phyloP scores from a whole-genome alignment of 2,888 invertebrate genomes.

The Trileptium ribeirensis region DNA sequence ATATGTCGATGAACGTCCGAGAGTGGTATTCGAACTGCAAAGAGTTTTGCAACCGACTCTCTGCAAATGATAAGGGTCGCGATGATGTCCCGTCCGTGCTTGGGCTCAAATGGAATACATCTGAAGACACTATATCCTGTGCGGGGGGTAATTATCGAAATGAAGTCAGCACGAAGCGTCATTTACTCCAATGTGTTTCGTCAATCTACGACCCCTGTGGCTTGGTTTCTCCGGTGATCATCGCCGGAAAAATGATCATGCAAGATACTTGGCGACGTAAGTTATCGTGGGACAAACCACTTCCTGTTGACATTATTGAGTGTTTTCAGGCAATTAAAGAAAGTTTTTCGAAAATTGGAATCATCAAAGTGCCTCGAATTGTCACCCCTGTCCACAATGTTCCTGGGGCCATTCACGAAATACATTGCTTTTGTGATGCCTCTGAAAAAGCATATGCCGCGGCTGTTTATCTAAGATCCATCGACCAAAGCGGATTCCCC shows the following conservation, averaged over 20 bases:
- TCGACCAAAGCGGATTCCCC: background rate
- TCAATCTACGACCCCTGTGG: background rate
- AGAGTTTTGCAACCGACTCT: background rate
- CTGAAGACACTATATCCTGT: background rate
- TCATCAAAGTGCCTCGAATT: background rate
- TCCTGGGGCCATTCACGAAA: background rate
- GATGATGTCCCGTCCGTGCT: background rate
- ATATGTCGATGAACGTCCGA: background rate
- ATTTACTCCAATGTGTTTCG: background rate
- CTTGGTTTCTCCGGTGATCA: background rate
- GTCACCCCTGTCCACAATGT: background rate
- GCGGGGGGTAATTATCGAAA: background rate
- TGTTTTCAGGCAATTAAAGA: background rate
- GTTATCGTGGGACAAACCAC: background rate
- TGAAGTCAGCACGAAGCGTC: background rate
- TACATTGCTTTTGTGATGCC: conserved; percentile 23
- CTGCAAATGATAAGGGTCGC: background rate
- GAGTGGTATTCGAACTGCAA: background rate
- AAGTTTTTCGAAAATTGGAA: background rate
- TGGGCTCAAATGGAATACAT: background rate
- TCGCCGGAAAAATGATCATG: background rate
- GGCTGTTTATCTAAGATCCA: background rate
- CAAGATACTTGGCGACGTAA: background rate
- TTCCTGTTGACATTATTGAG: background rate
- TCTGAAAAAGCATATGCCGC: conserved; percentile 19